Evolutionary conservation across 2,888 invertebrate species (phyloP), one percentile per base, ranked within the genome.

Genomic region (Platycnemis pennipes): DNA sequence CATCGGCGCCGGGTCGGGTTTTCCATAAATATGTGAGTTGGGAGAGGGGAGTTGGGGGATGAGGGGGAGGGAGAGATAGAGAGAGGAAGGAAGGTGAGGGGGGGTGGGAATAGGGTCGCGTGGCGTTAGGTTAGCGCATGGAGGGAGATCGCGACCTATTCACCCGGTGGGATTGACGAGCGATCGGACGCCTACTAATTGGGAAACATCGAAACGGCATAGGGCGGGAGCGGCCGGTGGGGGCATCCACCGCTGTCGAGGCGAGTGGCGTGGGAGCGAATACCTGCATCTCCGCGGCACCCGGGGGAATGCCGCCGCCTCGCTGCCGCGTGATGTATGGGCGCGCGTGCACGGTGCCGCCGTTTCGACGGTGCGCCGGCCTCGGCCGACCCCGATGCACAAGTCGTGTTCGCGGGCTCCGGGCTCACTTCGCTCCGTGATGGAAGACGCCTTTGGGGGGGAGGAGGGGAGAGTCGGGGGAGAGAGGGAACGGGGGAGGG

Each of bases 141-240:
- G n/a, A 63, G 63, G 0, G 16, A 8, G 37, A 11, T 77, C 7
- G 37, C 37, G 31, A 63, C 77, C 77, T 77, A 37, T 77, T 77
- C 31, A 77, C 8, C 26, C 63, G 26, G 11, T 31, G 77, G 37
- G 37, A 77, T 13, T 26, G 77, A 37, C 37, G 77, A 77, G 37
- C 11, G 77, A 77, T 77, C 31, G 77, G 77, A 63, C 77, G 77
- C 11, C 63, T n/a, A n/a, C 77, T 77, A 77, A 77, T 77, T 77
- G 77, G 77, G 37, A 77, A 77, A 77, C 77, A 77, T 77, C 77
- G 77, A 77, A 77, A 37, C 77, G 37, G 77, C 77, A 77, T 37
- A 77, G 77, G 37, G 3, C 77, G 26, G 37, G 11, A 31, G 77
- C 77, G 37, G 31, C 77, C 77, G 77, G 77, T 13, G 11, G 77